Base-by-base conservation (phyloP, 2,888 invertebrate genomes). In the Athalia rosae region DNA sequence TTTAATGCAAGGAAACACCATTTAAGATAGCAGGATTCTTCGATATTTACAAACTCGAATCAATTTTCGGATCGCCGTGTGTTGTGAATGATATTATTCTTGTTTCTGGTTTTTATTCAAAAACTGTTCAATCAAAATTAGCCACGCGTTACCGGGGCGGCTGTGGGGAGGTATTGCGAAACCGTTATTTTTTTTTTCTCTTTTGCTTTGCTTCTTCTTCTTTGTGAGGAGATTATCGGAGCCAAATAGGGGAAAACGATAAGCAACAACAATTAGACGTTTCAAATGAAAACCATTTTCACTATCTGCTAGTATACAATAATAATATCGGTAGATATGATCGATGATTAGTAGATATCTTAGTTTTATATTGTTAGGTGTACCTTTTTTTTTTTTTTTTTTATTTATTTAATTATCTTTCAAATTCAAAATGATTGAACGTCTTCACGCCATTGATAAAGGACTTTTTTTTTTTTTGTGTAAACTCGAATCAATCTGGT, bases 1-100 rank as follows among this genome's bases (percentile, higher is more conserved):
- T 77, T 78, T 76, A 71, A 78, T 69, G 74, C 71, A 78, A 81
- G 79, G 80, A 81, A 83, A 81, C 79, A 80, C 67, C 79, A 78
- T 79, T 71, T 74, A 53, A 73, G 58, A 77, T 73, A 79, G 76
- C 77, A 78, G 80, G 77, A 80, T 79, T 80, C 76, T 79, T 80
- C 79, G 8, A 45, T 71, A 71, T 71, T 71, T 71, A 71, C 71
- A 71, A 71, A 71, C 56, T 43, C 43, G 58, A 71, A 50, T 71
- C 13, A n/a, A n/a, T 45, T 43, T 58, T 56, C 61, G 15, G 8
- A 56, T 58, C 56, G 56, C 45, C 43, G 71, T 13, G 15, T 71
- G 13, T n/a, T n/a, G 53, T 4, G 53, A n/a, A 50, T 3, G 58
- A 13, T 45, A 71, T 69, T 9, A 13, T 58, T 58, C 43, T 9